Evolutionary conservation across 1,140 invertebrate genomes (phyloP).

Genomic region (Drosophila fuyamai): DNA sequence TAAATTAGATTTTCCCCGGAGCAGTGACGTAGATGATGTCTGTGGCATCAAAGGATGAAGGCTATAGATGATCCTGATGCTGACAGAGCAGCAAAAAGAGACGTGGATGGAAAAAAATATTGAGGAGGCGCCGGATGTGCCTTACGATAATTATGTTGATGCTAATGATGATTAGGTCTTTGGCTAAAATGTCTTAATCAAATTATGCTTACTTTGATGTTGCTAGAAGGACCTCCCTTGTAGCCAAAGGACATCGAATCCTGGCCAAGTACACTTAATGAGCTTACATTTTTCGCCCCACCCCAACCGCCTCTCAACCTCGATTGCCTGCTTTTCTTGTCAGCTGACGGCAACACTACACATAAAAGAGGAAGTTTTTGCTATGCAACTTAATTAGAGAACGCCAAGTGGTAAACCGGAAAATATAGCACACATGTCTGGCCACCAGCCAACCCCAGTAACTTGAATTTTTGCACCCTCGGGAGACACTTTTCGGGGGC

Average conservation of each 20-base stretch:
- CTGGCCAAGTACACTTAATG: constrained; percentile 77
- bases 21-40: constrained; percentile 72
- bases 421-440: constrained; percentile 70
- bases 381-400: constrained; percentile 80
- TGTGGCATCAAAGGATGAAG: constrained; percentile 63
- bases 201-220: constrained; percentile 84
- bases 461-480: constrained; percentile 8
- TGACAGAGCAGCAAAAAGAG: constrained; percentile 45
- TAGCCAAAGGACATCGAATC: constrained; percentile 44
- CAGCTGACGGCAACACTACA: constrained; percentile 42
- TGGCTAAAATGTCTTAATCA: constrained; percentile 83
- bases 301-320: constrained; percentile 3
- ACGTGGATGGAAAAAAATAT: constrained; percentile 18
- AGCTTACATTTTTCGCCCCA: constrained; percentile 69
- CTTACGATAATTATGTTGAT: constrained; percentile 75
- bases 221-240: constrained; percentile 41
- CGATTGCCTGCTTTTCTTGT: constrained; percentile 58
- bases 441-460: constrained; percentile 23
- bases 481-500: constrained; percentile 31
- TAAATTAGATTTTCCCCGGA: constrained; percentile 66
- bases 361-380: constrained; percentile 58
- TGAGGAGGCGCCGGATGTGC: constrained; percentile 55
- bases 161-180: constrained; percentile 82
- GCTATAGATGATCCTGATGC: constrained; percentile 38
- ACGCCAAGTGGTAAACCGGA: constrained; percentile 76